A percentile compares a stretch with the other conserved stretches of the same genome.
Evolutionary conservation across 2,888 invertebrate genomes (phyloP).

Genomic region (Metalampra italica): DNA sequence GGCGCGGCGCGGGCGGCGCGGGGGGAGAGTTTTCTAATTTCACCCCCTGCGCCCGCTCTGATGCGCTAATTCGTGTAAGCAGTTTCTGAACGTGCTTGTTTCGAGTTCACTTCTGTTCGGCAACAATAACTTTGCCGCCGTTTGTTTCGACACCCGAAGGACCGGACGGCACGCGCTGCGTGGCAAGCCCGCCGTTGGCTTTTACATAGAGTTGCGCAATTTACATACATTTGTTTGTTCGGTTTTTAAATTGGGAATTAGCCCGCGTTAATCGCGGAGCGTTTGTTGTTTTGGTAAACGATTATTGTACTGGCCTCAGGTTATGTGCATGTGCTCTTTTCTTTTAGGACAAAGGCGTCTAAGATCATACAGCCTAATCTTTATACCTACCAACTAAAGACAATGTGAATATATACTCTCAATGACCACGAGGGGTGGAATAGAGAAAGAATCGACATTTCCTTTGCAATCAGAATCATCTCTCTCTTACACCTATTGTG

Average conservation of each 20-base stretch:
- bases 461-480: too few species aligned
- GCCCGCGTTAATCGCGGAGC: slow-evolving; percentile 63
- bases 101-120: slow-evolving; percentile 66
- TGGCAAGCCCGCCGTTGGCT: too few species aligned
- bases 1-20: slow-evolving; percentile 26
- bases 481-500: too few species aligned
- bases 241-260: slow-evolving; percentile 77
- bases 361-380: too few species aligned
- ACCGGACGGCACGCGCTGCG: too few species aligned
- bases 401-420: too few species aligned
- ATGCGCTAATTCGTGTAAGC: slow-evolving; percentile 79
- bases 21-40: slow-evolving; percentile 73
- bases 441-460: too few species aligned
- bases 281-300: slow-evolving; percentile 40
- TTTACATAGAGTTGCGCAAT: slow-evolving; percentile 73
- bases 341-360: too few species aligned
- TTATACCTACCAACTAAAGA: too few species aligned
- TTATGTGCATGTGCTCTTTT: too few species aligned
- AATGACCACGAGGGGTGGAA: too few species aligned
- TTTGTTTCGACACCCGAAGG: too few species aligned
- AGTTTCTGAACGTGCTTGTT: slow-evolving; percentile 77
- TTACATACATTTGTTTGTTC: slow-evolving; percentile 77
- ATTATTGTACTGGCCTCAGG: not conserved
- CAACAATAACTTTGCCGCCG: slow-evolving; percentile 29
- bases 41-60: slow-evolving; percentile 72